These are phyloP conservation scores for Ctenodactylus gundi DNA, from an alignment of 2,113 vertebrate genomes.

Conservation along the genomic window DNA sequence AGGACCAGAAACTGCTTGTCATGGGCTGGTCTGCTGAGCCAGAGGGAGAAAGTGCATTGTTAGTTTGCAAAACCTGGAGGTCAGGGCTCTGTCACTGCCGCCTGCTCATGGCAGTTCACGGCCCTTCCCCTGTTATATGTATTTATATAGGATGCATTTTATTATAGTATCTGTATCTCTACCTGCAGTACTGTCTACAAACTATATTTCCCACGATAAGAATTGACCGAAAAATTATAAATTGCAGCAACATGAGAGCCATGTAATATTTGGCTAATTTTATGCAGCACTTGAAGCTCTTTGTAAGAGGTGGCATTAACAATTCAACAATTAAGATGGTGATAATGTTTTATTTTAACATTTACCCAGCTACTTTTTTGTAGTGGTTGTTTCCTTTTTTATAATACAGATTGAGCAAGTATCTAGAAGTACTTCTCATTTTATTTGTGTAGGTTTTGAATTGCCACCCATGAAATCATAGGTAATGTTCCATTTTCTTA, in stretches of 20 bases:
- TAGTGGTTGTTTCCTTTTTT: slow-evolving; percentile 28
- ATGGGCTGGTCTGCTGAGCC: too few relatives aligned
- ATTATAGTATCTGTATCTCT: background rate
- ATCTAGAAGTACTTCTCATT: slow-evolving; percentile 27
- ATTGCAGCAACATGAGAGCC: background rate
- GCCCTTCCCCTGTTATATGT: too few relatives aligned
- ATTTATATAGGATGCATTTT: background rate
- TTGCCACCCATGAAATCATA: slow-evolving; percentile 35
- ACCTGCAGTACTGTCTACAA: background rate
- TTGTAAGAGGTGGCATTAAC: background rate
- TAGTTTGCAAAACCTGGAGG: too few relatives aligned
- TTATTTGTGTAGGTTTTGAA: background rate
- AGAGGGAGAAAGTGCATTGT: too few relatives aligned
- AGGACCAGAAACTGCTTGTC: too few relatives aligned
- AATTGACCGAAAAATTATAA: slow-evolving; percentile 18
- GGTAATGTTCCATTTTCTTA: slow-evolving; percentile 30
- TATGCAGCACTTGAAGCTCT: slow-evolving; percentile 13
- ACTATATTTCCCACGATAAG: background rate
- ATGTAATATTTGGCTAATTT: slow-evolving; percentile 36
- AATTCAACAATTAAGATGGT: background rate
- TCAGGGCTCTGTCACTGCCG: too few relatives aligned
- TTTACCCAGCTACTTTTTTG: slow-evolving; percentile 31
- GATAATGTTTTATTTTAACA: slow-evolving; percentile 22
- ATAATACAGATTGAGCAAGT: background rate
- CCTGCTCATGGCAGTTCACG: too few relatives aligned